phyloP scores from a whole-genome alignment of 2,113 vertebrate species.

The Sialia sialis region DNA sequence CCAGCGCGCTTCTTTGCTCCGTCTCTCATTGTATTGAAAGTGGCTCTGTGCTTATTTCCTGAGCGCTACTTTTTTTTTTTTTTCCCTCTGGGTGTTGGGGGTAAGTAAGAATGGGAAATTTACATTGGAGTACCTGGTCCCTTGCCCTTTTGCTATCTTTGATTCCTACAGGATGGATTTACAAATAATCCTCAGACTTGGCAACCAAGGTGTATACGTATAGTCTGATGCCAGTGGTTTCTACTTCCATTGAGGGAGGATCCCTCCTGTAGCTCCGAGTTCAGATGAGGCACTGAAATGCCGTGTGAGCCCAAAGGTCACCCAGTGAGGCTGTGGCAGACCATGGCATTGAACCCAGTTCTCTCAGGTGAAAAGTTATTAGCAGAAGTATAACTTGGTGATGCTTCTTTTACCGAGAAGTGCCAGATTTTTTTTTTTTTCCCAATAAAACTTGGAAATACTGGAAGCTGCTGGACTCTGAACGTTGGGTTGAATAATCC shows the following conservation, averaged over 20 bases:
- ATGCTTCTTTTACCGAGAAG: not conserved
- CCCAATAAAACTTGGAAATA: not conserved
- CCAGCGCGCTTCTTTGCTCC: not conserved
- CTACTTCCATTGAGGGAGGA: too few species aligned
- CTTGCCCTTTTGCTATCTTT: not conserved
- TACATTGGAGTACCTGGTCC: not conserved
- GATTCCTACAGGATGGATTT: not conserved
- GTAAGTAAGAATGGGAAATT: not conserved
- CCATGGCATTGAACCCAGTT: not conserved
- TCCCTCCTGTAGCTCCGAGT: not conserved
- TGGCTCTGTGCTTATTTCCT: not conserved
- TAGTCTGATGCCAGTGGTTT: not conserved
- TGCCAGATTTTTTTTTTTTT: not conserved
- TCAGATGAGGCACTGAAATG: not conserved
- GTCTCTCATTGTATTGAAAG: too few species aligned
- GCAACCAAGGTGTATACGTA: rapidly evolving
- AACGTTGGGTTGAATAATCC: not conserved
- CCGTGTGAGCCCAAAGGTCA: not conserved
- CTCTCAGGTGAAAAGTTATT: not conserved
- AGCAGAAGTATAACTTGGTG: not conserved
- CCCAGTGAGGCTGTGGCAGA: not conserved
- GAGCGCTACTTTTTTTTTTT: rapidly evolving
- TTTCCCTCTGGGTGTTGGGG: too few species aligned
- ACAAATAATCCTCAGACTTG: not conserved
- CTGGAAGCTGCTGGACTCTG: not conserved